phyloP scores from a whole-genome alignment of 2,113 vertebrate species.

The Sinosuthora webbiana region DNA sequence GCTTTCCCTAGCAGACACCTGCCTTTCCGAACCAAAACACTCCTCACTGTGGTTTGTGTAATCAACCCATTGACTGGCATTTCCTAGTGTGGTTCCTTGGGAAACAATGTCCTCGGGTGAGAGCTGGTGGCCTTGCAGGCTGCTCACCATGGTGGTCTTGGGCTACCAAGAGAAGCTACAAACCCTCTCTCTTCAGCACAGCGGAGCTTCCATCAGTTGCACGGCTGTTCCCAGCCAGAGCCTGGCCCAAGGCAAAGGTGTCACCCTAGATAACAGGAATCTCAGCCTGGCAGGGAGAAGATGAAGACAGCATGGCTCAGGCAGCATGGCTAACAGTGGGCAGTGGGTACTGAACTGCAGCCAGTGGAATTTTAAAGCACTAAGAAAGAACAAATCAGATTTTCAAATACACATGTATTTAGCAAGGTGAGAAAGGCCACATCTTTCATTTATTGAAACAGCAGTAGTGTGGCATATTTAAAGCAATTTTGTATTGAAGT shows the following conservation, averaged over 20 bases:
- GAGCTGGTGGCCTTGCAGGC: neutral
- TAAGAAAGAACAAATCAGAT: neutral
- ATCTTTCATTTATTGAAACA: neutral
- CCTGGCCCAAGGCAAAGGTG: neutral
- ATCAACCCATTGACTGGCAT: neutral
- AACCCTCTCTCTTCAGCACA: accelerated
- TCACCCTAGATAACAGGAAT: neutral
- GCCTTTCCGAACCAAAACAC: too few relatives aligned
- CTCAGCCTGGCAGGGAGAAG: neutral
- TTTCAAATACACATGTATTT: neutral
- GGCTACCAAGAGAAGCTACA: neutral
- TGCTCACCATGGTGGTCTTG: neutral
- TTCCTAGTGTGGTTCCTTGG: neutral
- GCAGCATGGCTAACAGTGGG: neutral
- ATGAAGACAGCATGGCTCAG: neutral
- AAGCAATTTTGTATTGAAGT: neutral
- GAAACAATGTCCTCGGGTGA: accelerated
- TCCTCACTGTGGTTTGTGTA: too few relatives aligned
- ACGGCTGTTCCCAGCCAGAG: neutral
- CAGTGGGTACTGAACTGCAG: neutral
- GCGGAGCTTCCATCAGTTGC: accelerated
- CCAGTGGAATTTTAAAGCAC: neutral
- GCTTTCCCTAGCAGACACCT: too few relatives aligned
- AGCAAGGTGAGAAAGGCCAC: neutral
- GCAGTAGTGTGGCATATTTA: neutral